A percentile compares a stretch with the other conserved stretches of the same genome.
phyloP scores from a whole-genome alignment of 2,888 invertebrate genomes.

The Erpobdella octoculata region DNA sequence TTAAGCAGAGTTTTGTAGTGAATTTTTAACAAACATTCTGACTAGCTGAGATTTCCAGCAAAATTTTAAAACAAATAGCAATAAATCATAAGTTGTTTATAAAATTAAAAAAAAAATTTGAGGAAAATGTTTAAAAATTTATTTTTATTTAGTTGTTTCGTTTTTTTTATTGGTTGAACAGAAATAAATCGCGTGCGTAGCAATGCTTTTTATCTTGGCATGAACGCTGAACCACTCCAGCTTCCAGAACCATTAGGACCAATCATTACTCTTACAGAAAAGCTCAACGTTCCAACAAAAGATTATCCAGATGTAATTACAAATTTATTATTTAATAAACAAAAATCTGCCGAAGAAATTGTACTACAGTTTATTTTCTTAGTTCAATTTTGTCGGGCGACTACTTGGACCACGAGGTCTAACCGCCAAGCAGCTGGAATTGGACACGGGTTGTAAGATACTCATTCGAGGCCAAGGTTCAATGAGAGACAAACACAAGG shows the following conservation, averaged over 20 bases:
- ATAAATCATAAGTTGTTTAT: no score
- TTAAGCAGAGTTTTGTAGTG: no score
- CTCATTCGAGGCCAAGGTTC: slow-evolving; percentile 99
- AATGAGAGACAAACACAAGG: slow-evolving; percentile 99
- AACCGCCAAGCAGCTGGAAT: slow-evolving; percentile 99
- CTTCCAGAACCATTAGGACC: slow-evolving; percentile 51
- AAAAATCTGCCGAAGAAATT: not conserved
- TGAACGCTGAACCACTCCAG: slow-evolving; percentile 62
- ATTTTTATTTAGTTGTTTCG: not conserved
- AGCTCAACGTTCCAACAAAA: slow-evolving; percentile 97
- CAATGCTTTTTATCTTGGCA: slow-evolving; percentile 88
- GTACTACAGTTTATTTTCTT: slow-evolving; percentile 42
- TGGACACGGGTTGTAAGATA: slow-evolving; percentile 99
- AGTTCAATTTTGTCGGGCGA: slow-evolving; percentile 99
- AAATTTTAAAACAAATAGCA: not conserved
- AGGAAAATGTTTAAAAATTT: not conserved
- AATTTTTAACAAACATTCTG: no score
- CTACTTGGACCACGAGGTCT: slow-evolving; percentile 98
- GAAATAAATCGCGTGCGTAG: slow-evolving; percentile 85
- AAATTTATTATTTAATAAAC: not conserved
- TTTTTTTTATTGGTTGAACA: slow-evolving; percentile 24
- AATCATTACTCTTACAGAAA: slow-evolving; percentile 85
- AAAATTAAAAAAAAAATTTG: no score
- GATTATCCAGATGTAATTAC: slow-evolving; percentile 81
- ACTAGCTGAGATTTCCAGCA: no score